These are phyloP conservation scores for Scelioninae gen. 2 DNA, from an alignment of 2,888 invertebrate genomes.

Conservation along the genomic window DNA sequence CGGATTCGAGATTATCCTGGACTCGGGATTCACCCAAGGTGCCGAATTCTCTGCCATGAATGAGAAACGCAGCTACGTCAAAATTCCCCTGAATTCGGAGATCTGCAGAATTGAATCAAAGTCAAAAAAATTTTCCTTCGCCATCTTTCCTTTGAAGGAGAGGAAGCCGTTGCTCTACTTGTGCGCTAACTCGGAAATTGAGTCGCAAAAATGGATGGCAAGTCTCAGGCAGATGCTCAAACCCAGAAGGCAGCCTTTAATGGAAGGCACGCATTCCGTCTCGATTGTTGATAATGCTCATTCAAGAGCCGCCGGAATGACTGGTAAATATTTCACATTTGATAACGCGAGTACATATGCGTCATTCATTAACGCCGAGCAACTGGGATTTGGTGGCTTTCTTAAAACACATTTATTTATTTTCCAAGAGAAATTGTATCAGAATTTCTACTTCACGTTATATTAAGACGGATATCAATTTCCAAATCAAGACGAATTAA, in stretches of 20 bases:
- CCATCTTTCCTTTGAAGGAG: constrained; percentile 79
- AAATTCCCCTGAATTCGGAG: constrained; percentile 78
- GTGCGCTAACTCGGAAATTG: constrained; percentile 80
- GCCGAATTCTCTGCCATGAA: constrained; percentile 51
- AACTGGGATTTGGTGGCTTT: too few species aligned
- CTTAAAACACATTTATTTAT: too few species aligned
- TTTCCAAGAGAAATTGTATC: too few species aligned
- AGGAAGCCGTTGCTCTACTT: constrained; percentile 81
- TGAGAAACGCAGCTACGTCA: constrained; percentile 67
- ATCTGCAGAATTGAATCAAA: constrained; percentile 82
- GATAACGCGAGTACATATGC: background rate
- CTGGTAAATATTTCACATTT: constrained; percentile 65
- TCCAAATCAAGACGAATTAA: too few species aligned
- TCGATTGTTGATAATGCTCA: constrained; percentile 80
- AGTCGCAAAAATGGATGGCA: constrained; percentile 83
- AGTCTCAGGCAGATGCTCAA: constrained; percentile 72
- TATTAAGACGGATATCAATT: too few species aligned
- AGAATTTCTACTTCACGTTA: too few species aligned
- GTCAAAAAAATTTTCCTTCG: constrained; percentile 83
- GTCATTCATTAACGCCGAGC: too few species aligned
- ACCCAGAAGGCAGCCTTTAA: constrained; percentile 75
- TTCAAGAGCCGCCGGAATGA: constrained; percentile 79
- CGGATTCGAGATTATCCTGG: constrained; percentile 66
- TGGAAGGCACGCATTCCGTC: constrained; percentile 78
- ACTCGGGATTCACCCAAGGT: constrained; percentile 63